A percentile compares a stretch with the other conserved stretches of the same genome.
Conservation (phyloP, 2,888 invertebrate genomes). For the Graphium colonna region DNA sequence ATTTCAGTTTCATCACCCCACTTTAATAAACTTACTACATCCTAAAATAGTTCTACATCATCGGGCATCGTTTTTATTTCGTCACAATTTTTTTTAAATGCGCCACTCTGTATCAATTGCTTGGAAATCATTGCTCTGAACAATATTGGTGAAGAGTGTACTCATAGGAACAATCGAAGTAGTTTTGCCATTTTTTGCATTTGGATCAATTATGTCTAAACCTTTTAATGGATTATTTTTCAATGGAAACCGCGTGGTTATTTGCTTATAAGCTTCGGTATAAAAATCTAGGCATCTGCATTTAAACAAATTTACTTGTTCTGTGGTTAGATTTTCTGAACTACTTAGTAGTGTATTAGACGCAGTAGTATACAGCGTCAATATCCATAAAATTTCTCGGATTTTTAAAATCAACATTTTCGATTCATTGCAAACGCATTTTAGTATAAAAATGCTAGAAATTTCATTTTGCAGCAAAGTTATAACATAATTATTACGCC, state of each 20-base stretch:
- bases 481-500: slow-evolving; percentile 28
- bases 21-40: not conserved
- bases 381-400: slow-evolving; percentile 23
- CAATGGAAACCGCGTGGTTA: slow-evolving; percentile 19
- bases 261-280: slow-evolving; percentile 22
- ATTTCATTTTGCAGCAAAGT: slow-evolving; percentile 27
- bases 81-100: no score
- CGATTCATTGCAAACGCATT: slow-evolving; percentile 15
- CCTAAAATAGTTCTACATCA: not conserved
- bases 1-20: not conserved
- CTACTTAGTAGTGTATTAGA: slow-evolving; percentile 26
- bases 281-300: slow-evolving; percentile 25
- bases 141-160: slow-evolving; percentile 12
- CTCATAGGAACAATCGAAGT: not conserved
- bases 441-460: slow-evolving; percentile 11
- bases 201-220: slow-evolving; percentile 22
- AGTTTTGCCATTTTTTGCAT: slow-evolving; percentile 24
- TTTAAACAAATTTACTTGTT: slow-evolving; percentile 29
- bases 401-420: slow-evolving; percentile 31
- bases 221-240: slow-evolving; percentile 26
- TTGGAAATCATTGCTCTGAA: not conserved
- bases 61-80: no score
- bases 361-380: slow-evolving; percentile 16
- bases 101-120: no score
- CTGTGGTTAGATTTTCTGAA: slow-evolving; percentile 18